Percentiles rank a stretch among this genome's conserved stretches.
phyloP scores from a whole-genome alignment of 92 coral and sea anemone genomes.

The Micromussa lordhowensis region DNA sequence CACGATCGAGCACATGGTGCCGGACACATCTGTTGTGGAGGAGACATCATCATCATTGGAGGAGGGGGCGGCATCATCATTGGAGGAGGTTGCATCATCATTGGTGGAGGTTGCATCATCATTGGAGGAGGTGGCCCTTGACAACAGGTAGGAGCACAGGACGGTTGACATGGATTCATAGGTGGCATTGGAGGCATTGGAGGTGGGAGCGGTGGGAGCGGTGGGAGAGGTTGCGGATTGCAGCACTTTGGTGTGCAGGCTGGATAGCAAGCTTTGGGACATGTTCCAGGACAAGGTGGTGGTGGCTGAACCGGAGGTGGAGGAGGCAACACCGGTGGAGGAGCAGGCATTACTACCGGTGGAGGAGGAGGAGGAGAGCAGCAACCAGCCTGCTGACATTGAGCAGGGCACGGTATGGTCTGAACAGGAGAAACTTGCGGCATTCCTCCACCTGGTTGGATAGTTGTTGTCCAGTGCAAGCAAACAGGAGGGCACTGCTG shows the following conservation, averaged over 20 bases:
- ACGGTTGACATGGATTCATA: slow-evolving; percentile 75
- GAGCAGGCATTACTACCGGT: slow-evolving; percentile 45
- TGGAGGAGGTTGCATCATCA: slow-evolving; percentile 69
- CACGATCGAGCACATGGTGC: slow-evolving; percentile 92
- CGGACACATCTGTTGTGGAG: slow-evolving; percentile 76
- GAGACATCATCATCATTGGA: slow-evolving; percentile 66
- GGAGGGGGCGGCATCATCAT: slow-evolving; percentile 56
- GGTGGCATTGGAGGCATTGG: slow-evolving; percentile 73
- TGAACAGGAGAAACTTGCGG: slow-evolving; percentile 56
- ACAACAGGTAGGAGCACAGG: slow-evolving; percentile 89
- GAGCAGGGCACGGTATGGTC: slow-evolving; percentile 80
- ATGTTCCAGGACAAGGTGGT: slow-evolving; percentile 87
- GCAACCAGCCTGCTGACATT: slow-evolving; percentile 85
- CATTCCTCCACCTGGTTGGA: slow-evolving; percentile 59
- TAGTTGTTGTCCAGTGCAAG: slow-evolving; percentile 49
- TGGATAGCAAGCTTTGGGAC: slow-evolving; percentile 95
- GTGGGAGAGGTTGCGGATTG: slow-evolving; percentile 73
- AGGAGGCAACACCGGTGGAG: slow-evolving; percentile 32
- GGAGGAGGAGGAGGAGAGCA: slow-evolving; percentile 69
- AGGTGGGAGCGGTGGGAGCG: slow-evolving; percentile 41
- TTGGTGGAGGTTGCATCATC: slow-evolving; percentile 68
- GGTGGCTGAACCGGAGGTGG: slow-evolving; percentile 67
- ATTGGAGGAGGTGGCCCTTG: slow-evolving; percentile 68
- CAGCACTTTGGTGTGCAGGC: slow-evolving; percentile 84
- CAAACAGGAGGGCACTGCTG: slow-evolving; percentile 69